A percentile compares a stretch with the other conserved stretches of the same genome.
These are phyloP conservation scores for Dufourea novaeangliae DNA, from an alignment of 1,140 invertebrate species.

Conservation along the genomic window DNA sequence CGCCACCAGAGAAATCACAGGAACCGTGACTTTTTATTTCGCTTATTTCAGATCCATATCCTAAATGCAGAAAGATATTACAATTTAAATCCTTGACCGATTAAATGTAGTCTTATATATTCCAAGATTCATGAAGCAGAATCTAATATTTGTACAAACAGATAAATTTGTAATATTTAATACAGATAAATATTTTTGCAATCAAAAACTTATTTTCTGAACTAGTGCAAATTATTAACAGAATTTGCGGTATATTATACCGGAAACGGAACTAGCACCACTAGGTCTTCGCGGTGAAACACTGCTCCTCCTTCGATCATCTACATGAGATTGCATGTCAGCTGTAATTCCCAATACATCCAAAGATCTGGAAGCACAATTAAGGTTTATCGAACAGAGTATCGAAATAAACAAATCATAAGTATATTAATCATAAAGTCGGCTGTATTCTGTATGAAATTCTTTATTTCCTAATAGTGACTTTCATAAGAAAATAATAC, in stretches of 20 bases:
- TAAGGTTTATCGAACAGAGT: not conserved
- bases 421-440: too few relatives aligned
- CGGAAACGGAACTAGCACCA: conserved; percentile 87
- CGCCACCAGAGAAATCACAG: conserved; percentile 75
- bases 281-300: conserved; percentile 82
- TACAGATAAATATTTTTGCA: too few relatives aligned
- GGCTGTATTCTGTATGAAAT: too few relatives aligned
- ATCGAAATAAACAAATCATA: not conserved
- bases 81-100: not conserved
- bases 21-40: conserved; percentile 78
- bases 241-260: conserved; percentile 68
- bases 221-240: not conserved
- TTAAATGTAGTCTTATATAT: too few relatives aligned
- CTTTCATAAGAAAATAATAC: too few relatives aligned
- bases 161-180: too few relatives aligned
- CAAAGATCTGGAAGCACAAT: conserved; percentile 71
- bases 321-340: conserved; percentile 75
- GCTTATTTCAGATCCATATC: conserved; percentile 89
- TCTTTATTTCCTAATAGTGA: too few relatives aligned
- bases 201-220: not conserved
- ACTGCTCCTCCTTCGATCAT: conserved; percentile 80
- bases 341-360: conserved; percentile 74
- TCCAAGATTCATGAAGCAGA: too few relatives aligned
- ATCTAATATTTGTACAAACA: too few relatives aligned
- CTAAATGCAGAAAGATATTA: conserved; percentile 70